These are phyloP conservation scores for Hippoglossus stenolepis DNA, from an alignment of 2,113 vertebrate species.

Conservation along the genomic window DNA sequence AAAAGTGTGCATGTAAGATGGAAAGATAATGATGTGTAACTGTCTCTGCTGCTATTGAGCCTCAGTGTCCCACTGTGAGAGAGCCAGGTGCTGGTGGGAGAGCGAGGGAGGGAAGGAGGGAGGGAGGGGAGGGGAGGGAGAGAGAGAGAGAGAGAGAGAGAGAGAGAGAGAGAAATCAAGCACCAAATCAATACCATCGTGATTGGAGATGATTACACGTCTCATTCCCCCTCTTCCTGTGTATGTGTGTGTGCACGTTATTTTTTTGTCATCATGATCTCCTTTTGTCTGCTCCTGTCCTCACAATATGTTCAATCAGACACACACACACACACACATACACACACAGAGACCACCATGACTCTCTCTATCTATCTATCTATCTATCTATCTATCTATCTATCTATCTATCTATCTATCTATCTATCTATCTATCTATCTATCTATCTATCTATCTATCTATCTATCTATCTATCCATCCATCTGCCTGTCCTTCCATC, in stretches of 20 bases:
- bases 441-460: too few relatives aligned
- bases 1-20: constrained; percentile 14
- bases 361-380: too few relatives aligned
- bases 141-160: constrained; percentile 16
- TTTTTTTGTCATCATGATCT: constrained; percentile 54
- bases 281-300: constrained; percentile 15
- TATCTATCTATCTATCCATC: too few relatives aligned
- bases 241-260: constrained; percentile 44
- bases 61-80: constrained; percentile 69
- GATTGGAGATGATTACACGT: constrained; percentile 78
- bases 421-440: too few relatives aligned
- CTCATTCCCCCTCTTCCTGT: constrained; percentile 59
- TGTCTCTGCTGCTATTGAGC: constrained; percentile 60
- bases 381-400: too few relatives aligned
- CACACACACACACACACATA: constrained; percentile 1
- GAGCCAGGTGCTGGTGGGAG: constrained; percentile 74
- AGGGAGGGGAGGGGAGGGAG: constrained; percentile 59
- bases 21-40: constrained; percentile 73
- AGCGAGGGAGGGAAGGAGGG: constrained; percentile 13
- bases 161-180: constrained; percentile 56
- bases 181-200: constrained; percentile 77
- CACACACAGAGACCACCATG: not conserved
- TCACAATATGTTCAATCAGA: constrained; percentile 41
- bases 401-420: too few relatives aligned
- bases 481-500: too few relatives aligned